Conservation (phyloP, 2,113 vertebrate species). For the Lepus europaeus region DNA sequence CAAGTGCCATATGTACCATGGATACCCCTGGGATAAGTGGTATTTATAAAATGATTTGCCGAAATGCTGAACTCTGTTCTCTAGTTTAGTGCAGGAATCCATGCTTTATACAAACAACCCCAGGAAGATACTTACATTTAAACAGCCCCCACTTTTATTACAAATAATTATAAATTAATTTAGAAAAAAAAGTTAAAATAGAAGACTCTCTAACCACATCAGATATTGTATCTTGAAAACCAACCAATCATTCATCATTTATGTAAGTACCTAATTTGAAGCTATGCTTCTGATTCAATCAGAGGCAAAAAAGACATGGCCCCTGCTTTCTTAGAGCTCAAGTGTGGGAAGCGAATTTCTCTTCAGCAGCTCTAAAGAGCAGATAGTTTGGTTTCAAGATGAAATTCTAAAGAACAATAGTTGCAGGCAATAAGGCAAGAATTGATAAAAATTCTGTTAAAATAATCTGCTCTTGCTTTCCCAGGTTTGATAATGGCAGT, state of each 20-base stretch:
- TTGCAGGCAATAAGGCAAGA: neutral
- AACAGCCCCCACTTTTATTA: neutral
- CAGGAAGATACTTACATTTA: neutral
- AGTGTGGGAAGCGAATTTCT: neutral
- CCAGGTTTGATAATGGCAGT: neutral
- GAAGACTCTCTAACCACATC: neutral
- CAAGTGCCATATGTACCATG: no score
- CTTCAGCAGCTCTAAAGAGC: neutral
- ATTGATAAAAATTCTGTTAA: neutral
- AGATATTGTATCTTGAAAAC: neutral
- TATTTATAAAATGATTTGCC: neutral
- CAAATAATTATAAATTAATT: conserved; percentile 40
- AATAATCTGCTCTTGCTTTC: neutral
- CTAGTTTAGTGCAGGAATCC: neutral
- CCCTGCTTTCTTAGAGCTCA: neutral
- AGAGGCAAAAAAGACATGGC: neutral
- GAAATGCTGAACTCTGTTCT: neutral
- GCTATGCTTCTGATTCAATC: neutral
- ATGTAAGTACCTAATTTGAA: neutral
- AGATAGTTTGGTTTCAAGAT: neutral
- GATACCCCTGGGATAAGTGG: neutral
- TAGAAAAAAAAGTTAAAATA: neutral
- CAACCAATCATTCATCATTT: neutral
- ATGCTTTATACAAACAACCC: neutral
- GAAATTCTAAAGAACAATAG: neutral